Base-by-base conservation (phyloP, 2,888 invertebrate species). In the Synergus japonicus region DNA sequence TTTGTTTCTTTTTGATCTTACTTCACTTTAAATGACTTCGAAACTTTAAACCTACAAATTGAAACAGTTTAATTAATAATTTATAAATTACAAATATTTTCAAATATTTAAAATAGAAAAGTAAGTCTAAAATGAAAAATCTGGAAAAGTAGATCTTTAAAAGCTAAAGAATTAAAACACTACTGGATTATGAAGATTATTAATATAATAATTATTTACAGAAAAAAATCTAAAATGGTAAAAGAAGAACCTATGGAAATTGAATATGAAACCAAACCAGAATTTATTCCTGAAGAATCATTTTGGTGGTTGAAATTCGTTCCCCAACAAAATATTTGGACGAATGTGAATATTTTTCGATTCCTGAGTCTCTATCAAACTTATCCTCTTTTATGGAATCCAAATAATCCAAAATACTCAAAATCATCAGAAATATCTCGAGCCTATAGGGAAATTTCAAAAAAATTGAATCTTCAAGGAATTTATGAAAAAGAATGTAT, bases 281-380 rank as follows among this genome's bases (percentile, higher is more conserved):
- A 54, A 54, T 15, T 58, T 58, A 18, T 4, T 58, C 5, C 58
- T 1, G 58, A 18, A 58, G 58, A 58, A 58, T 58, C 58, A 18
- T 58, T 58, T 58, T 81, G 79, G 81, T 81, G 81, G 81, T 1
- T 79, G 9, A 73, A 66, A 49, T 64, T 18, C 15, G 77, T 81
- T 5, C 64, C 81, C 4, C 29, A 78, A 12, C 12, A 41, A n/a
- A 78, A 10, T 15, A 41, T 9, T 13, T 83, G 83, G 82, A 78
- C 79, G 46, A 79, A 83, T 15, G 18, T 80, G 65, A 84, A 84
- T 44, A 81, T 83, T n/a, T 12, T 76, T 63, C 81, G 83, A 12
- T 83, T 83, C 37, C 43, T 84, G 10, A 37, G 41, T 1, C 67
- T 80, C 0, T 84, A 83, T 22, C n/a, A 69, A 49, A 22, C 43